Evolutionary conservation across 2,888 invertebrate species (phyloP).

Genomic region (Leptopilina syphax): DNA sequence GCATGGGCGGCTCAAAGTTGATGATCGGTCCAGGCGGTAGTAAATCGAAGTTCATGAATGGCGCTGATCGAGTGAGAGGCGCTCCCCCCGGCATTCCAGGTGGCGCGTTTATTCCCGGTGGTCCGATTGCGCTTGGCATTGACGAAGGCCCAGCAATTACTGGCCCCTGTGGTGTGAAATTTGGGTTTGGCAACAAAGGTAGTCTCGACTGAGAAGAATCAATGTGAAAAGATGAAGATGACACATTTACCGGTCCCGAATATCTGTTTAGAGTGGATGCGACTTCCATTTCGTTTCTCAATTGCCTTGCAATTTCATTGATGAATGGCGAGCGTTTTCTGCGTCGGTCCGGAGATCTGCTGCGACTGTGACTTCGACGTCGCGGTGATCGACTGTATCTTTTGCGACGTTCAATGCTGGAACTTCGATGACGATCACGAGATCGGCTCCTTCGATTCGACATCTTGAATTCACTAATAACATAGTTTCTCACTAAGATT

Average conservation of each 20-base stretch:
- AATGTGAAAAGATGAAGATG: conserved; percentile 21
- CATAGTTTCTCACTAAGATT: conserved; percentile 38
- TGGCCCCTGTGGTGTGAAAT: conserved; percentile 13
- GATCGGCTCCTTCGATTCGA: conserved; percentile 71
- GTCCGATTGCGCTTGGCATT: not conserved
- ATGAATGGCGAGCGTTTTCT: conserved; percentile 74
- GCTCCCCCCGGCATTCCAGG: conserved; percentile 28
- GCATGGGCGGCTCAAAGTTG: conserved; percentile 61
- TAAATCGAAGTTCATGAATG: conserved; percentile 66
- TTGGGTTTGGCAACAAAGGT: conserved; percentile 40
- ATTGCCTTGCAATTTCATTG: conserved; percentile 72
- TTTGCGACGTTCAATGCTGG: conserved; percentile 64
- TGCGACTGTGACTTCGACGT: conserved; percentile 65
- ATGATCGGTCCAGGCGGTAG: conserved; percentile 60
- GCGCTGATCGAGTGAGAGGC: conserved; percentile 24
- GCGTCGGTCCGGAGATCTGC: conserved; percentile 67
- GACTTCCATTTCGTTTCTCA: conserved; percentile 63
- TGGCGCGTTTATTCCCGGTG: not conserved
- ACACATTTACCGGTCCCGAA: conserved; percentile 27
- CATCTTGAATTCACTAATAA: conserved; percentile 59
- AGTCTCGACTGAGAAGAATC: not conserved
- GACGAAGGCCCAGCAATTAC: conserved; percentile 6
- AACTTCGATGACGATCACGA: conserved; percentile 64
- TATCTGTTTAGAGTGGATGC: conserved; percentile 47
- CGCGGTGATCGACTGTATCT: conserved; percentile 71